Evolutionary conservation across 2,888 invertebrate genomes (phyloP).

Genomic region (Eudasyphora cyanicolor): DNA sequence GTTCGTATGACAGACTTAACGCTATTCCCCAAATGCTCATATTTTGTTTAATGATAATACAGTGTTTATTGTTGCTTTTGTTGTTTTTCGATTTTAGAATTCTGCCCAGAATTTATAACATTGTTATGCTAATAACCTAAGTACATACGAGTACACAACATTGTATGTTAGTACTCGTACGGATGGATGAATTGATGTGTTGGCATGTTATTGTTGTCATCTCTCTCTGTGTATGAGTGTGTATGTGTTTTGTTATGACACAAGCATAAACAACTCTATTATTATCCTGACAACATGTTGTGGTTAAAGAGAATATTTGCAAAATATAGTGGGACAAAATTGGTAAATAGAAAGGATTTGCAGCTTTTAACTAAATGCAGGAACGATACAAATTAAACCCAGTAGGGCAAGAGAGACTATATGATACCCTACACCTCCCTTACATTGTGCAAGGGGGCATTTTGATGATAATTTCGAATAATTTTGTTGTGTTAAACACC

Average conservation of each 20-base stretch:
- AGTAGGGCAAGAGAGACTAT: too few species aligned
- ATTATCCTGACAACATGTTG: not conserved
- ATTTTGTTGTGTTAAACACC: too few species aligned
- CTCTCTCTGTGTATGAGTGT: not conserved
- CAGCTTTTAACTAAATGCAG: too few species aligned
- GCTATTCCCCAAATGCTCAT: conserved; percentile 13
- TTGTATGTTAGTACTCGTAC: not conserved
- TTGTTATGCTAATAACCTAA: conserved; percentile 44
- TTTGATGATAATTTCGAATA: too few species aligned
- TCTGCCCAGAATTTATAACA: conserved; percentile 31
- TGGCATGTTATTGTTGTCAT: not conserved
- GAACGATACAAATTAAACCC: too few species aligned
- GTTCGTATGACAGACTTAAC: too few species aligned
- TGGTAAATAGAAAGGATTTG: not conserved
- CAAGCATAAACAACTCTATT: not conserved
- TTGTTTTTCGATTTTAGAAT: conserved; percentile 11
- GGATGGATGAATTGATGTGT: not conserved
- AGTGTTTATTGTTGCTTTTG: conserved; percentile 27
- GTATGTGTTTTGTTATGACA: not conserved
- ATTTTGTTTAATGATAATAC: conserved; percentile 26
- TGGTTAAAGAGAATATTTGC: not conserved
- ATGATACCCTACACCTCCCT: too few species aligned
- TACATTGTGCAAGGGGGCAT: too few species aligned
- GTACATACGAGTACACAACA: conserved; percentile 48
- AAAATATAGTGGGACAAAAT: not conserved